Base-by-base conservation (phyloP, 1,140 invertebrate genomes). In the Penaeus japonicus region DNA sequence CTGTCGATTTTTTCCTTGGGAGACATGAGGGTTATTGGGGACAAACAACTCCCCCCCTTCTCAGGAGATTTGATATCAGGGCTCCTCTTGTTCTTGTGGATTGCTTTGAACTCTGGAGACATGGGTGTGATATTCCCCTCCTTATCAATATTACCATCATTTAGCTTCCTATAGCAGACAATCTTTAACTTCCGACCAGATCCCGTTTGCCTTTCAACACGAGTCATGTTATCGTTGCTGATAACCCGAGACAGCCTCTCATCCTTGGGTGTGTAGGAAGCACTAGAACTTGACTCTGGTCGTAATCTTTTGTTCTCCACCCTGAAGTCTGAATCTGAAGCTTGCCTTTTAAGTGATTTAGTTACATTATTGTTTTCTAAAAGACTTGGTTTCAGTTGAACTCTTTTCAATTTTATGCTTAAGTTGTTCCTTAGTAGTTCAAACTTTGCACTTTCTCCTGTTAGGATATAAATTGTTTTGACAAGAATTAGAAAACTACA, bases 141-240 rank as follows among this genome's bases (percentile, higher is more conserved):
- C n/a, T 54, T 84, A 39, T 89, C 87, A 54, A 89, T 80, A 65
- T 84, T 59, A 20, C 87, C 87, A 47, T 89, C 78, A 62, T 65
- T 55, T 2, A 89, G 62, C 47, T 54, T 80, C 35, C 82, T n/a
- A 79, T 89, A 89, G 24, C 87, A 89, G 7, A 84, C 30, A 53
- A 89, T 80, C 53, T 85, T 89, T 30, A 84, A 59, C 47, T 62
- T 78, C 15, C 87, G 81, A 22, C 87, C 82, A 79, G 55, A 89
- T 20, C 35, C 20, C 7, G 75, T 80, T 3, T 54, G 73, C 53
- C 75, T 79, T 30, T 89, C 87, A 18, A 84, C 47, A 39, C 20
- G 47, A n/a, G 80, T 83, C 79, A 75, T 75, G 54, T 81, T 77
- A 12, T 84, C 79, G 77, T 77, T 20, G 54, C 79, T 75, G 5